phyloP scores from a whole-genome alignment of 2,888 invertebrate species.

The Spilosoma lubricipeda region DNA sequence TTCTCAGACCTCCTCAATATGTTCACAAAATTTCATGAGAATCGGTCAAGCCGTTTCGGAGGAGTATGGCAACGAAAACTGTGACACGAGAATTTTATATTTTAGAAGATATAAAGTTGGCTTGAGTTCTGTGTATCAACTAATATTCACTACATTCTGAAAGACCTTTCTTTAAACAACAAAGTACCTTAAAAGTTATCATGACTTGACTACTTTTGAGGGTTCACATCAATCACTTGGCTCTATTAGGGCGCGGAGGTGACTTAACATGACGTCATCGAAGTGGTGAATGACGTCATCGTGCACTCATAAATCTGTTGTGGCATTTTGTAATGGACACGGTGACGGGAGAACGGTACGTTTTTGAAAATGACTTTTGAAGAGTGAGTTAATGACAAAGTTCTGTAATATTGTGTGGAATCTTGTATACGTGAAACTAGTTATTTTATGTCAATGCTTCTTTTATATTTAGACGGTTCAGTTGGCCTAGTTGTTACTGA shows the following conservation, averaged over 20 bases:
- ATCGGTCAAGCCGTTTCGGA: too few relatives aligned
- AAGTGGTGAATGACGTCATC: constrained; percentile 14
- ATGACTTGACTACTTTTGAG: constrained; percentile 13
- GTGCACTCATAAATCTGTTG: constrained; percentile 35
- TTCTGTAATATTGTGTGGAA: neutral
- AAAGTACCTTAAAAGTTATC: constrained; percentile 18
- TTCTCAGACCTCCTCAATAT: too few relatives aligned
- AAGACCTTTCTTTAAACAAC: constrained; percentile 4
- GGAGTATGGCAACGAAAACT: too few relatives aligned
- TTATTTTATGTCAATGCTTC: neutral
- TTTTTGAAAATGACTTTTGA: constrained; percentile 6
- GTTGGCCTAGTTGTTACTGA: neutral
- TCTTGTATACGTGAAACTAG: neutral
- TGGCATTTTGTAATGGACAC: constrained; percentile 17
- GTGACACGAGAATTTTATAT: too few relatives aligned
- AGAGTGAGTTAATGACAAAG: neutral
- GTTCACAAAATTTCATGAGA: too few relatives aligned
- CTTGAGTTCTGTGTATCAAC: neutral
- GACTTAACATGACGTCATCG: constrained; percentile 17
- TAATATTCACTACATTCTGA: neutral
- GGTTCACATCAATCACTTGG: constrained; percentile 16
- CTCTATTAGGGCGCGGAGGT: constrained; percentile 19
- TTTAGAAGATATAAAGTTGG: too few relatives aligned
- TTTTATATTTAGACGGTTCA: neutral
- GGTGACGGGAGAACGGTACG: neutral